phyloP scores from a whole-genome alignment of 2,113 vertebrate genomes.

The Microcebus griseorufus region DNA sequence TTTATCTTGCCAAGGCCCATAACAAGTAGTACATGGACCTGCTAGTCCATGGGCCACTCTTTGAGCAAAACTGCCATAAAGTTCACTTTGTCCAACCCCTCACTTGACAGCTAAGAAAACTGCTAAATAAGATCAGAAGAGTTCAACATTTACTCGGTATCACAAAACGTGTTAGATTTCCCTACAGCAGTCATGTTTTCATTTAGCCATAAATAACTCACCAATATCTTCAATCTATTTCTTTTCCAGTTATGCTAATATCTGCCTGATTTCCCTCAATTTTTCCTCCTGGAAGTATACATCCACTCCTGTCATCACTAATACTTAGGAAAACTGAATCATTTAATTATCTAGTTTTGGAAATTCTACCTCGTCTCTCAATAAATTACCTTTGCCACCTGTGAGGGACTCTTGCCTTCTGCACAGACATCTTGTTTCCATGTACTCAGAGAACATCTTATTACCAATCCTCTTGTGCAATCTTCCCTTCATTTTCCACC shows the following conservation, averaged over 20 bases:
- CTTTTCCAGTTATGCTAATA: slow-evolving; percentile 27
- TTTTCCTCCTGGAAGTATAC: background rate
- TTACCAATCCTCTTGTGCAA: slow-evolving; percentile 62
- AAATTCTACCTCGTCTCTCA: slow-evolving; percentile 49
- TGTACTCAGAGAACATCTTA: slow-evolving; percentile 62
- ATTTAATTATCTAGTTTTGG: slow-evolving; percentile 62
- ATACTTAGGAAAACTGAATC: slow-evolving; percentile 49
- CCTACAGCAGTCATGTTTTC: background rate
- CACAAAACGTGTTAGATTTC: background rate
- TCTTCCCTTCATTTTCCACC: slow-evolving; percentile 62
- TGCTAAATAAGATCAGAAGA: background rate
- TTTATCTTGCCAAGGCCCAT: background rate
- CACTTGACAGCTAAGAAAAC: background rate
- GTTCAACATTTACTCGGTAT: background rate
- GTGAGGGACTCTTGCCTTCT: slow-evolving; percentile 57
- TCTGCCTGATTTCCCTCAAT: background rate
- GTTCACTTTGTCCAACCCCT: background rate
- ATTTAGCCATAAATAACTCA: slow-evolving; percentile 1
- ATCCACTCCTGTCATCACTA: slow-evolving; percentile 45
- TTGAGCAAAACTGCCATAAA: background rate
- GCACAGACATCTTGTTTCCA: slow-evolving; percentile 59
- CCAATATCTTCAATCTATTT: slow-evolving; percentile 6
- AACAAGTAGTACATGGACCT: background rate
- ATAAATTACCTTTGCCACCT: slow-evolving; percentile 57
- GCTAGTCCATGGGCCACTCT: background rate